Conservation (phyloP, 2,113 vertebrate genomes). For the Prietella phreatophila region DNA sequence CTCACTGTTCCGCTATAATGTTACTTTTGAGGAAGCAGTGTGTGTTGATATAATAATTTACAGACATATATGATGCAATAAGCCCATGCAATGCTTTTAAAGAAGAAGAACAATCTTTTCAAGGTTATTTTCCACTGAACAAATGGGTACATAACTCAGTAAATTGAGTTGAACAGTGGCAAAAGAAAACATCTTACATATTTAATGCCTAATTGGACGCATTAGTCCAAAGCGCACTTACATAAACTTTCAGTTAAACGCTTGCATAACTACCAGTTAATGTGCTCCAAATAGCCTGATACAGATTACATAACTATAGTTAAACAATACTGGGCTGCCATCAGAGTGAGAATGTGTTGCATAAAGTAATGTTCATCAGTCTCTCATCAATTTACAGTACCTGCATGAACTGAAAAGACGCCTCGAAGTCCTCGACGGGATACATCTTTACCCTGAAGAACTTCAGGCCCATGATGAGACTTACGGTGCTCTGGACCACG, state of each 20-base stretch:
- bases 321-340: background rate
- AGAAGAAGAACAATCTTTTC: background rate
- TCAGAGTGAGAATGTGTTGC: background rate
- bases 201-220: background rate
- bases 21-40: background rate
- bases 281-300: background rate
- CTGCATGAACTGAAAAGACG: slow-evolving; percentile 99
- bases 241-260: background rate
- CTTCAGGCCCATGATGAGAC: slow-evolving; percentile 98
- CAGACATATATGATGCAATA: background rate
- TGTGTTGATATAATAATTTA: background rate
- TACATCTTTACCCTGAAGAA: slow-evolving; percentile 99
- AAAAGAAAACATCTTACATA: background rate
- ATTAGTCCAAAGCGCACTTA: background rate
- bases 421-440: slow-evolving; percentile 98
- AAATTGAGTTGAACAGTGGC: background rate
- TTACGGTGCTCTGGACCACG: slow-evolving; percentile 93
- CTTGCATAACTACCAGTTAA: background rate
- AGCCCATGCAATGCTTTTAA: background rate
- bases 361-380: background rate
- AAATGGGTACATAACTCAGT: background rate
- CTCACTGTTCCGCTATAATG: background rate
- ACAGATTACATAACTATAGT: background rate
- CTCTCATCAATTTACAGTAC: slow-evolving; percentile 62
- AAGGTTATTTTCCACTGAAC: background rate